These are phyloP conservation scores for Formicarius rufipectus DNA, from an alignment of 2,113 vertebrate genomes.

Conservation along the genomic window DNA sequence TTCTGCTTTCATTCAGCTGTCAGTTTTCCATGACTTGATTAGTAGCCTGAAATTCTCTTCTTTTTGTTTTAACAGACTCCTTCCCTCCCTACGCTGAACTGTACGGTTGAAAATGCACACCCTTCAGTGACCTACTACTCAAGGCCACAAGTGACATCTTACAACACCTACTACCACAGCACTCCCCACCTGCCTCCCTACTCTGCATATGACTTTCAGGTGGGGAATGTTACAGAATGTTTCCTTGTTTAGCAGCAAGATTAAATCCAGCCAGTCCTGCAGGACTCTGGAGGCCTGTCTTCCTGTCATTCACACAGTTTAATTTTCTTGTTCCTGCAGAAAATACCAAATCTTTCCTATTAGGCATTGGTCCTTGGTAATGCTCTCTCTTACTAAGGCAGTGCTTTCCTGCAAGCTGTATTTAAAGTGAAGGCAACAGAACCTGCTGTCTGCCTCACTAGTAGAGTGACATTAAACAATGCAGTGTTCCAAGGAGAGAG, in stretches of 20 bases:
- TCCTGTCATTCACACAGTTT: not conserved
- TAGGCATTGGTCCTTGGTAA: not conserved
- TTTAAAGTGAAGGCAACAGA: not conserved
- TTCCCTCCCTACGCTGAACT: slow-evolving; percentile 81
- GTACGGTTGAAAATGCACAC: slow-evolving; percentile 86
- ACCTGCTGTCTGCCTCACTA: not conserved
- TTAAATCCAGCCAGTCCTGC: not conserved
- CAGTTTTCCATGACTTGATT: not conserved
- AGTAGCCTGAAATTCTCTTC: not conserved
- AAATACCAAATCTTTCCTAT: not conserved
- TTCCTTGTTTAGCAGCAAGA: not conserved
- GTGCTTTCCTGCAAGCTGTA: not conserved
- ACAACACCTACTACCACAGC: slow-evolving; percentile 88
- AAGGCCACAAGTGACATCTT: slow-evolving; percentile 79
- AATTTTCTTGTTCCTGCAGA: not conserved
- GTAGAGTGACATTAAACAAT: not conserved
- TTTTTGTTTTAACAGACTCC: slow-evolving; percentile 79
- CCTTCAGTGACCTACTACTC: slow-evolving; percentile 81
- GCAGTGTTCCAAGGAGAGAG: not conserved
- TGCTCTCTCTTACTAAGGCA: not conserved
- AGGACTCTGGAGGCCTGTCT: not conserved
- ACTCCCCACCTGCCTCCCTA: slow-evolving; percentile 94
- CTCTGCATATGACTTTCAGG: slow-evolving; percentile 94
- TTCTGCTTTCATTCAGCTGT: not conserved
- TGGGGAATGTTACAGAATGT: slow-evolving; percentile 48